phyloP scores from a whole-genome alignment of 2,113 vertebrate species.

The Clarias batrachus region DNA sequence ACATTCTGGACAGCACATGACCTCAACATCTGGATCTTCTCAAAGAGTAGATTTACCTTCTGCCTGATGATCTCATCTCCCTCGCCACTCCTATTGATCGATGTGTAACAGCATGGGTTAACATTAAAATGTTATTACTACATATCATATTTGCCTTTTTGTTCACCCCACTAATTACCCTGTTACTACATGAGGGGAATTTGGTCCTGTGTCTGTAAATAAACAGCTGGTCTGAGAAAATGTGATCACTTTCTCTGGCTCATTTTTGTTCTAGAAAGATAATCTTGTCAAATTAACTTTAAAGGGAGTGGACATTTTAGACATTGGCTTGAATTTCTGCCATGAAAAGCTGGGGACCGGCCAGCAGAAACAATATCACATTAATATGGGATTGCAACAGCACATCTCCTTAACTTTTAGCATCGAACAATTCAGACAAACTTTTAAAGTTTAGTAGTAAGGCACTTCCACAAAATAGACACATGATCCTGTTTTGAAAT shows the following conservation, averaged over 20 bases:
- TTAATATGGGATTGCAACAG: slow-evolving; percentile 42
- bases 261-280: not conserved
- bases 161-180: not conserved
- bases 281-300: too few species aligned
- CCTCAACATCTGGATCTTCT: slow-evolving; percentile 89
- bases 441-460: not conserved
- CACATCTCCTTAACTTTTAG: slow-evolving; percentile 26
- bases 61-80: slow-evolving; percentile 83
- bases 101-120: not conserved
- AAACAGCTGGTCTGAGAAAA: not conserved
- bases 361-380: slow-evolving; percentile 60
- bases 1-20: slow-evolving; percentile 80
- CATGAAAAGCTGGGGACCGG: slow-evolving; percentile 56
- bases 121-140: not conserved
- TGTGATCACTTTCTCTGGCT: not conserved
- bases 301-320: not conserved
- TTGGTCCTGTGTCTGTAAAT: slow-evolving; percentile 7
- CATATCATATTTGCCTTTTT: not conserved
- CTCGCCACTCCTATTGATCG: slow-evolving; percentile 80
- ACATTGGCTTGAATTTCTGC: slow-evolving; percentile 24
- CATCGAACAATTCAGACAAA: slow-evolving; percentile 11
- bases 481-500: not conserved
- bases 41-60: slow-evolving; percentile 90
- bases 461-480: not conserved
- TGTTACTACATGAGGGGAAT: not conserved